Conservation (phyloP, 1,140 invertebrate species). For the Orchestia grillus region DNA sequence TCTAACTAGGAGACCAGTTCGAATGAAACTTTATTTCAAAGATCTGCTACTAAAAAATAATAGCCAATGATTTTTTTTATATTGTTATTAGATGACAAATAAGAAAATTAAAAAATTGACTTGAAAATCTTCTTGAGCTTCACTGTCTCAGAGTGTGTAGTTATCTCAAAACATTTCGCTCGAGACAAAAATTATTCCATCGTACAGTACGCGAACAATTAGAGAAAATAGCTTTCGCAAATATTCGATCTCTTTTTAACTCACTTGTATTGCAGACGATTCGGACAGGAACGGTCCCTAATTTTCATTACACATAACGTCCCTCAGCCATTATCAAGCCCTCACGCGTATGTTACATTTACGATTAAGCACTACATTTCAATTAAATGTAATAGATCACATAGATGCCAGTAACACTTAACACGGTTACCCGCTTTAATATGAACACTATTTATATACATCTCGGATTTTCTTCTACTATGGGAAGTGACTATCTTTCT, state of each 20-base stretch:
- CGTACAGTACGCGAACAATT: neutral
- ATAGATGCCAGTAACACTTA: constrained; percentile 52
- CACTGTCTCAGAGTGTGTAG: neutral
- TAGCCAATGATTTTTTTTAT: no score
- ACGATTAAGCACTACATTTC: neutral
- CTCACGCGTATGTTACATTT: constrained; percentile 16
- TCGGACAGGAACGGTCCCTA: neutral
- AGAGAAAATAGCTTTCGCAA: neutral
- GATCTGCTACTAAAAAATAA: no score
- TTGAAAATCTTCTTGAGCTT: neutral
- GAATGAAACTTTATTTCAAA: no score
- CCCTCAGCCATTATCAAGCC: constrained; percentile 21
- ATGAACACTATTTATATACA: constrained; percentile 51
- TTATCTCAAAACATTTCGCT: neutral
- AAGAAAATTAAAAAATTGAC: neutral
- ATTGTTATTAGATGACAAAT: neutral
- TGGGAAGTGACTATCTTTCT: constrained; percentile 8
- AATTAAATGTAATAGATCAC: constrained; percentile 50
- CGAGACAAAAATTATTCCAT: neutral
- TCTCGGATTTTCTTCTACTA: neutral
- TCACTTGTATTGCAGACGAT: neutral
- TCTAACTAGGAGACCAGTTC: neutral
- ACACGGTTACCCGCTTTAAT: constrained; percentile 23
- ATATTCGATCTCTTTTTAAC: neutral
- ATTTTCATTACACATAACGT: constrained; percentile 46